These are phyloP conservation scores for Ischnus inquisitorius DNA, from an alignment of 2,888 invertebrate species.

Conservation along the genomic window DNA sequence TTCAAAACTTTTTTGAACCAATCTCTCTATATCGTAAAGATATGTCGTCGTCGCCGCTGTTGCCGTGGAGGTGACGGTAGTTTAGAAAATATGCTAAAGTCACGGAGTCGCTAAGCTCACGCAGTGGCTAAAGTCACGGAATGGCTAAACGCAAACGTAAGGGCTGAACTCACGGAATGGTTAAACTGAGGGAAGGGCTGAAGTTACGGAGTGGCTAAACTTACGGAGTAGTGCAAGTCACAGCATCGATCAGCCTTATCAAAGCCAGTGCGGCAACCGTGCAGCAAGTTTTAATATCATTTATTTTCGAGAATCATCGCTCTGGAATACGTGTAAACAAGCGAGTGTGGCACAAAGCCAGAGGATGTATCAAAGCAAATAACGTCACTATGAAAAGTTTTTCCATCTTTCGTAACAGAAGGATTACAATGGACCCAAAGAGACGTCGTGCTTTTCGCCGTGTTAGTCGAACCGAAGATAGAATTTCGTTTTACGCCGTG, in stretches of 20 bases:
- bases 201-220: no score
- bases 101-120: no score
- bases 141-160: no score
- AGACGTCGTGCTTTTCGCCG: background rate
- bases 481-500: constrained; percentile 11
- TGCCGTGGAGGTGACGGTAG: no score
- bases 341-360: background rate
- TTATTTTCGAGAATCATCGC: background rate
- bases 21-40: no score
- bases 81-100: no score
- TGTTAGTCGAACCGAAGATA: background rate
- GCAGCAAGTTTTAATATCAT: no score
- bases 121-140: no score
- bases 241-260: constrained; percentile 19
- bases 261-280: background rate
- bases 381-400: background rate
- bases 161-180: no score
- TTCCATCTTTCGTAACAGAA: background rate
- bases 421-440: background rate
- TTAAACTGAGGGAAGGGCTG: no score
- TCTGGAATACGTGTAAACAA: background rate
- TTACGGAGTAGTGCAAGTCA: constrained; percentile 10
- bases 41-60: no score
- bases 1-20: no score
- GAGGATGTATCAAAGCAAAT: background rate